Evolutionary conservation across 2,797 vertebrate genomes (phyloP), one percentile per base, ranked within the genome.

Genomic region (Halcyon chelicuti): DNA sequence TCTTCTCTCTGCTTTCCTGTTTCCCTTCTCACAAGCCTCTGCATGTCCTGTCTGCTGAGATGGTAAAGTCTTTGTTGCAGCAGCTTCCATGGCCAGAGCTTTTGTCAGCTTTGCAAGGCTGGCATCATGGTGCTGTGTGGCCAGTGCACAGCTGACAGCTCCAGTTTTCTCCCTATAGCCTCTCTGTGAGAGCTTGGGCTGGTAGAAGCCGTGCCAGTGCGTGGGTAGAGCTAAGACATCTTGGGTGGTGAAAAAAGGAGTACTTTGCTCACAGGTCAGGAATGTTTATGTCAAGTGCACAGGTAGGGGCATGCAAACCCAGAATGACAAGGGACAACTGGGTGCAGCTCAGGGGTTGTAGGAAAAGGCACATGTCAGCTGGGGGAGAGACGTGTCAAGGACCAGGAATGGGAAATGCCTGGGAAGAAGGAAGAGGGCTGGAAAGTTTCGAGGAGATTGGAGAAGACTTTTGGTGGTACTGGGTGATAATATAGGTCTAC

Each of bases 1-100:
- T 91, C 70, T 91, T 84, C 76, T 84, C 76, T 81, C 55, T 49
- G 47, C 26, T 90, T 80, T 77, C 39, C 73, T 58, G 49, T 90
- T 93, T 76, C 25, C 14, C n/a, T 40, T 71, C 80, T 88, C 66
- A 73, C 39, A 86, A 62, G 55, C 51, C 55, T 60, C 51, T 63
- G 51, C 35, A 86, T 18, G 1, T 15, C 46, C 58, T 66, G 62
- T 75, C 76, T 92, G 52, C 63, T 7, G 1, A 90, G 80, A 86
- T 55, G 57, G 60, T 91, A 90, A 88, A 84, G 73, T 79, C 23
- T 73, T 58, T 18, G 7, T 63, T 3, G 1, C 12, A 46, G 28
- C 2, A 0, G 33, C 57, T 74, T 83, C 91, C 65, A 18, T 5
- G 29, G 72, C 49, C 55, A 49, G 60, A 71, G 71, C 2, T 80